Conservation (phyloP, 1,140 invertebrate species). For the Heliconius melpomene region DNA sequence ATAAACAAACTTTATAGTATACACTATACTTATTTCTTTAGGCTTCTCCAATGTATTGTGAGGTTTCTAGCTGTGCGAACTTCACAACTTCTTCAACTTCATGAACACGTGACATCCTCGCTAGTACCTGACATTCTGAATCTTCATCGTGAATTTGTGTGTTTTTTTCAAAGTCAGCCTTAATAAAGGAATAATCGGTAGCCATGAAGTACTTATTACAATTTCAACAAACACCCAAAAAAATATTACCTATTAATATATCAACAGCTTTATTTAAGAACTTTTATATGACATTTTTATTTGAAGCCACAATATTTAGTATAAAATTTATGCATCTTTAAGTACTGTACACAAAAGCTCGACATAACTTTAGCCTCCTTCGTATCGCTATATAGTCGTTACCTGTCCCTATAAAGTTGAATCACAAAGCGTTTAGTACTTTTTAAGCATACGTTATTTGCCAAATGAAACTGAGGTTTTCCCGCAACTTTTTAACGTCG, state of each 20-base stretch:
- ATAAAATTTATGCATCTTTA: neutral
- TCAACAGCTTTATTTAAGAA: neutral
- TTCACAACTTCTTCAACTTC: no score
- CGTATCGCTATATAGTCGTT: neutral
- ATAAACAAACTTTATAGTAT: no score
- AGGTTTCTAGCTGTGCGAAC: no score
- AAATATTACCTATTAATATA: neutral
- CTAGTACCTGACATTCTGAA: no score
- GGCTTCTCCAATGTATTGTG: no score
- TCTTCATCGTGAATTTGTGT: no score
- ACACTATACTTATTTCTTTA: no score
- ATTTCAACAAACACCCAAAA: neutral
- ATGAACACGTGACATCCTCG: no score
- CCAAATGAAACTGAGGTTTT: neutral
- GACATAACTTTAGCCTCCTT: neutral
- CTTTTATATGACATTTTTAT: conserved; percentile 1
- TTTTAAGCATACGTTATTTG: conserved; percentile 7
- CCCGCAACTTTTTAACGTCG: neutral
- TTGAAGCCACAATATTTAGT: neutral
- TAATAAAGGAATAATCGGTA: no score
- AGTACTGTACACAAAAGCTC: neutral
- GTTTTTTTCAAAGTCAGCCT: no score
- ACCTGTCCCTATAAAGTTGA: conserved; percentile 7
- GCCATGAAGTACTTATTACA: neutral
- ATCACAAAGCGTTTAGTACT: conserved; percentile 10